Evolutionary conservation across 2,113 vertebrate genomes (phyloP).

Genomic region (Accipiter cooperii): DNA sequence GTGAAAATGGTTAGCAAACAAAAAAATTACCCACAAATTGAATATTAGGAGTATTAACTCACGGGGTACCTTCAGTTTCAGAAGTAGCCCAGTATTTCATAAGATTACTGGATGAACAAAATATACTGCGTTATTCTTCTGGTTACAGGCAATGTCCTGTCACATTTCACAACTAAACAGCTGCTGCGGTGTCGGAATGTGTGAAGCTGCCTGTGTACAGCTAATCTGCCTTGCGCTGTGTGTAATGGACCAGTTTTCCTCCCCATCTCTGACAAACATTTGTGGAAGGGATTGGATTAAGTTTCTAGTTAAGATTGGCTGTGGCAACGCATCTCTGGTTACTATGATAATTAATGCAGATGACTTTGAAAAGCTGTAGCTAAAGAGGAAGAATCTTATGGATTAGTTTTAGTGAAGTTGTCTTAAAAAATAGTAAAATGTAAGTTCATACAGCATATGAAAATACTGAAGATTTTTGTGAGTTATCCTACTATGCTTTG

Average conservation of each 20-base stretch:
- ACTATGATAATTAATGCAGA: background rate
- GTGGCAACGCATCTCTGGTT: background rate
- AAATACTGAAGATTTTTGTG: background rate
- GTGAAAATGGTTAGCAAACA: background rate
- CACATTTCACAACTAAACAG: background rate
- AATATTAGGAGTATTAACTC: background rate
- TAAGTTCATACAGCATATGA: background rate
- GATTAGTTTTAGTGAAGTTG: background rate
- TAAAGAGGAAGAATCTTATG: background rate
- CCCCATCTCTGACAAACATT: background rate
- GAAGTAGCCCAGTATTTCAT: background rate
- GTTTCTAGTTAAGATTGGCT: background rate
- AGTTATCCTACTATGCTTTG: background rate
- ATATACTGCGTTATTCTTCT: background rate
- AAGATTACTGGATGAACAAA: background rate
- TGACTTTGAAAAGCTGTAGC: background rate
- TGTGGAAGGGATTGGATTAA: background rate
- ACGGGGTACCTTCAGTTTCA: background rate
- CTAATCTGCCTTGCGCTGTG: background rate
- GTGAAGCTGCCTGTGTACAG: background rate
- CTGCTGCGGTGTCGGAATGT: background rate
- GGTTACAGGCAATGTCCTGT: background rate
- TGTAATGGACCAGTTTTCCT: background rate
- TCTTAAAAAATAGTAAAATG: background rate
- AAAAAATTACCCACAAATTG: background rate